Conservation (phyloP, 2,113 vertebrate species). For the Chamaea fasciata region DNA sequence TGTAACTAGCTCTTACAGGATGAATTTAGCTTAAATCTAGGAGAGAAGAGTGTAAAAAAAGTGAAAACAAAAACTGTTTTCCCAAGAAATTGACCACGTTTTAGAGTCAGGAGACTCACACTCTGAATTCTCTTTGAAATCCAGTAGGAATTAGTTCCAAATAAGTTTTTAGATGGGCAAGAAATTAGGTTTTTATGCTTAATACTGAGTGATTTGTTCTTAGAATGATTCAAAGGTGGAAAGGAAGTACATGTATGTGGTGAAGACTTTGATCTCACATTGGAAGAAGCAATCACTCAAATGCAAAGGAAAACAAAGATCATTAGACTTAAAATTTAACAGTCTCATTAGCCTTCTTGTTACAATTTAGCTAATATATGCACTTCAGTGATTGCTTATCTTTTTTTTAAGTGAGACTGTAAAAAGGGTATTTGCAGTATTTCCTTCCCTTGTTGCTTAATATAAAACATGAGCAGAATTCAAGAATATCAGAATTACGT, state of each 20-base stretch:
- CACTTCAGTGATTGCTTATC: conserved; percentile 44
- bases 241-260: neutral
- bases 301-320: conserved; percentile 28
- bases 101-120: neutral
- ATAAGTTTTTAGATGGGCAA: neutral
- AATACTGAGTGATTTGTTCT: neutral
- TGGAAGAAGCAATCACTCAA: neutral
- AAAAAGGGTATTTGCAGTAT: conserved; percentile 24
- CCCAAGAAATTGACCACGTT: neutral
- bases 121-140: neutral
- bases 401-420: conserved; percentile 36
- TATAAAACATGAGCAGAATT: conserved; percentile 30
- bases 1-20: neutral
- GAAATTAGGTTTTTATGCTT: neutral
- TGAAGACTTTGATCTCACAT: neutral
- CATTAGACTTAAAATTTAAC: conserved; percentile 57
- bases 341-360: conserved; percentile 48
- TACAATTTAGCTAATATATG: conserved; percentile 54
- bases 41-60: neutral
- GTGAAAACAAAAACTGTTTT: neutral
- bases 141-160: neutral
- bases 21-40: neutral
- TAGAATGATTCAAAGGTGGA: neutral
- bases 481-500: neutral
- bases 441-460: neutral